Conservation (phyloP, 1,140 invertebrate genomes). For the Listronotus oregonensis region DNA sequence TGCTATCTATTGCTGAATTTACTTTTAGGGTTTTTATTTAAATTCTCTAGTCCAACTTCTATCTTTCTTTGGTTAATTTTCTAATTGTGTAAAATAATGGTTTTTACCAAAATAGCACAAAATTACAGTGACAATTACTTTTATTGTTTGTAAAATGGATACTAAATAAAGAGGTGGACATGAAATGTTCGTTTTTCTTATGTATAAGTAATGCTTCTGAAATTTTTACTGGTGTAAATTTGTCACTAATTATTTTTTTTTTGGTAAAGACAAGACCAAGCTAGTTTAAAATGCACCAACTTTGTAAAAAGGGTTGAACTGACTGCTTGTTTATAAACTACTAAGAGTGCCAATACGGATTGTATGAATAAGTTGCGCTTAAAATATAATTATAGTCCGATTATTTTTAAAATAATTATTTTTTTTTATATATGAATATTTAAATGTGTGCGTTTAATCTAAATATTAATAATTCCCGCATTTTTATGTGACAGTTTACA, state of each 20-base stretch:
- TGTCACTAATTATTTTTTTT: slow-evolving; percentile 18
- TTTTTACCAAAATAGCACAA: slow-evolving; percentile 16
- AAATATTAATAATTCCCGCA: no score
- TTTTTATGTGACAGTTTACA: slow-evolving; percentile 25
- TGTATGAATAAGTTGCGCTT: no score
- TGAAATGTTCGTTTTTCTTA: slow-evolving; percentile 41
- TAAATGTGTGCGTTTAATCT: neutral
- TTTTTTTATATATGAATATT: slow-evolving; percentile 20
- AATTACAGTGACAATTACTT: slow-evolving; percentile 29
- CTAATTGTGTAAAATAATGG: slow-evolving; percentile 2
- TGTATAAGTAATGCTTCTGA: slow-evolving; percentile 14
- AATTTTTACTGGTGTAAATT: slow-evolving; percentile 26
- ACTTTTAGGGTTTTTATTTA: slow-evolving; percentile 48
- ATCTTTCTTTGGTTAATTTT: slow-evolving; percentile 37
- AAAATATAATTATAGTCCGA: no score
- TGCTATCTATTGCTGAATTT: slow-evolving; percentile 23
- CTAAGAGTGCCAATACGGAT: slow-evolving; percentile 9
- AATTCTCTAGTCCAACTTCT: slow-evolving; percentile 56
- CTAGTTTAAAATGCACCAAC: neutral
- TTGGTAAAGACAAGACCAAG: no score
- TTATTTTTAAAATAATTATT: no score
- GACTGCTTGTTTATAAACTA: neutral
- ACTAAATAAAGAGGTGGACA: slow-evolving; percentile 39
- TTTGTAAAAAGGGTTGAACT: neutral
- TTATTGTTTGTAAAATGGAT: slow-evolving; percentile 33